Percentiles rank a stretch among this genome's conserved stretches.
Conservation (phyloP, 2,888 invertebrate species). For the Andrena bucephala region DNA sequence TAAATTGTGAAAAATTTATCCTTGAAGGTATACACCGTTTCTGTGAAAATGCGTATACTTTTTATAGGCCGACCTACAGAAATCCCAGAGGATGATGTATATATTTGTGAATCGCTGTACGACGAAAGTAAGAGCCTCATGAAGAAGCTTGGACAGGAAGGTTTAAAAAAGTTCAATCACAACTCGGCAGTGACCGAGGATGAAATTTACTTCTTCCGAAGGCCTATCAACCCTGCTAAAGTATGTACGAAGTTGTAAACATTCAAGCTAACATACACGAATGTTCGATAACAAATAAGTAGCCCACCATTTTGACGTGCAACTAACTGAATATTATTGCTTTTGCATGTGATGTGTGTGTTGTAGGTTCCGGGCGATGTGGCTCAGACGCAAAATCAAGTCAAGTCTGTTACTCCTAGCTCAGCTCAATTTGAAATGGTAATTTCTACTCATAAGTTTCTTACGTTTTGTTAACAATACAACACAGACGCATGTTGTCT, state of each 20-base stretch:
- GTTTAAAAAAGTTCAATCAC: slow-evolving; percentile 93
- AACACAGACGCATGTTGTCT: slow-evolving; percentile 62
- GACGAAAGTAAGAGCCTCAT: slow-evolving; percentile 94
- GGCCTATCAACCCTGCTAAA: slow-evolving; percentile 88
- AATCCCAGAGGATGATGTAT: slow-evolving; percentile 96
- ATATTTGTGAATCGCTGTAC: slow-evolving; percentile 96
- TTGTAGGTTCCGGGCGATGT: slow-evolving; percentile 83
- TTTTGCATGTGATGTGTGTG: slow-evolving; percentile 74
- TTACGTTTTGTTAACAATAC: slow-evolving; percentile 49
- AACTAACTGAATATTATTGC: slow-evolving; percentile 70
- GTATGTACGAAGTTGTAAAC: slow-evolving; percentile 80
- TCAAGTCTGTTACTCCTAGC: slow-evolving; percentile 81
- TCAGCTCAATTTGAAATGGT: slow-evolving; percentile 84
- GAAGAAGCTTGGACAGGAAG: slow-evolving; percentile 89
- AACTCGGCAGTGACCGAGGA: slow-evolving; percentile 95
- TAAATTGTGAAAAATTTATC: not conserved
- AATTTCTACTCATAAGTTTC: slow-evolving; percentile 71
- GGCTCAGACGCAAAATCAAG: slow-evolving; percentile 82
- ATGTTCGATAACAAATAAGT: slow-evolving; percentile 41
- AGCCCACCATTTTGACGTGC: slow-evolving; percentile 47
- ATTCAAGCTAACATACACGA: slow-evolving; percentile 41
- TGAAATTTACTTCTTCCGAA: slow-evolving; percentile 94
- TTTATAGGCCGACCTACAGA: slow-evolving; percentile 95
- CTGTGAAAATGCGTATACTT: not conserved
- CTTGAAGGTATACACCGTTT: not conserved